These are phyloP conservation scores for Rhinogobio ventralis DNA, from an alignment of 2,797 vertebrate species.

Conservation along the genomic window DNA sequence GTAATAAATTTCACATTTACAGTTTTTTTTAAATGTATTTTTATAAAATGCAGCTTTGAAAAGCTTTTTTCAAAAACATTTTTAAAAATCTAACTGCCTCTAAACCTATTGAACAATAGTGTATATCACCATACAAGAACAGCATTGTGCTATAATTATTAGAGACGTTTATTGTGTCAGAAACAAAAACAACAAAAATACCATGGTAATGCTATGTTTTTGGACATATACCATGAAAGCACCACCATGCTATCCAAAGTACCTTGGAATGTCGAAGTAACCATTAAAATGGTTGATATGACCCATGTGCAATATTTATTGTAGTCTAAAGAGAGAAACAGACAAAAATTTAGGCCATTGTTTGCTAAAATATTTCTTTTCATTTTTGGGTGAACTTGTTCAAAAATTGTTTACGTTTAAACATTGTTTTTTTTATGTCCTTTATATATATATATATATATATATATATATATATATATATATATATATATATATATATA, in stretches of 20 bases:
- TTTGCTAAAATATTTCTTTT: not conserved
- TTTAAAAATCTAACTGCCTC: not conserved
- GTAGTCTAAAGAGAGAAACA: not conserved
- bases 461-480: too few relatives aligned
- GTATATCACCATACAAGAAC: not conserved
- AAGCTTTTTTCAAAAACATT: not conserved
- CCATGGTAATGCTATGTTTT: not conserved
- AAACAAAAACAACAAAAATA: not conserved
- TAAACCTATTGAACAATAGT: not conserved
- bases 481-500: too few relatives aligned
- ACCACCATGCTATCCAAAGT: not conserved
- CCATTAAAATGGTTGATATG: not conserved
- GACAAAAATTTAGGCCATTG: not conserved
- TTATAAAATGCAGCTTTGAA: not conserved
- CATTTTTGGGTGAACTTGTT: not conserved
- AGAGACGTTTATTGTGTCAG: not conserved
- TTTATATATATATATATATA: too few relatives aligned
- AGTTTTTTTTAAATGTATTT: constrained; percentile 1
- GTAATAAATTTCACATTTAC: not conserved
- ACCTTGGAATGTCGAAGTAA: not conserved
- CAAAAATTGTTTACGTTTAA: not conserved
- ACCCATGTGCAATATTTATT: not conserved
- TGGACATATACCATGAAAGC: not conserved
- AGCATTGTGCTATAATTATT: not conserved
- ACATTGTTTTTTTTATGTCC: not conserved